Base-by-base conservation (phyloP, 2,113 vertebrate genomes). In the Cervus canadensis region DNA sequence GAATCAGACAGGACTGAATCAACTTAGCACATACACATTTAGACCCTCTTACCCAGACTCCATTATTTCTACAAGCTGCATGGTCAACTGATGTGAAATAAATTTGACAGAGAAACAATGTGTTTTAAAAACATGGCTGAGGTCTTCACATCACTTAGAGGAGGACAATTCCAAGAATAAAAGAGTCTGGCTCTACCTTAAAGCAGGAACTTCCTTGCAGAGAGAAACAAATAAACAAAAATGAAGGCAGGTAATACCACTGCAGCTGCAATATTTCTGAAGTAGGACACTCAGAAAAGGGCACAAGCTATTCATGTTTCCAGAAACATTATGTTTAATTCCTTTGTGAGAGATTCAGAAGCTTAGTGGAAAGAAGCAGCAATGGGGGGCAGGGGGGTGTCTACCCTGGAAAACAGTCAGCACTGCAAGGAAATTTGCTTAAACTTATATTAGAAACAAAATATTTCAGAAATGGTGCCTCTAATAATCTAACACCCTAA, bases 401-500 rank as follows among this genome's bases (percentile, higher is more conserved):
- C 81, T 54, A 28, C 2, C 54, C 19, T 82, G 76, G 86, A 84
- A 97, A 97, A 98, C 0, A 97, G 91, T 87, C 76, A 97, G 56
- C 78, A 96, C 57, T 95, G 50, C 50, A 97, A 89, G 97, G 76
- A 98, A 98, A 98, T 98, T 98, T 94, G 45, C 96, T 98, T 98
- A 97, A 99, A 97, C 95, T 98, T 98, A 97, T 97, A 98, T 97
- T 97, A 98, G 60, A 98, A 93, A 74, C 76, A 98, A 97, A 98
- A 95, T 81, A 98, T 98, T 98, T 98, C 96, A 97, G 88, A 98
- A 98, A 97, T 56, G 50, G 93, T 28, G 3, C 96, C 94, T 98
- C 89, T 97, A 98, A 97, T 98, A 97, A 98, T 96, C 96, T 98
- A 84, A 93, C 87, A 97, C 3, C 95, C 96, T 62, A 95, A 98